Evolutionary conservation across 2,113 vertebrate species (phyloP), one percentile per base, ranked within the genome.

Genomic region (Actenoides hombroni): DNA sequence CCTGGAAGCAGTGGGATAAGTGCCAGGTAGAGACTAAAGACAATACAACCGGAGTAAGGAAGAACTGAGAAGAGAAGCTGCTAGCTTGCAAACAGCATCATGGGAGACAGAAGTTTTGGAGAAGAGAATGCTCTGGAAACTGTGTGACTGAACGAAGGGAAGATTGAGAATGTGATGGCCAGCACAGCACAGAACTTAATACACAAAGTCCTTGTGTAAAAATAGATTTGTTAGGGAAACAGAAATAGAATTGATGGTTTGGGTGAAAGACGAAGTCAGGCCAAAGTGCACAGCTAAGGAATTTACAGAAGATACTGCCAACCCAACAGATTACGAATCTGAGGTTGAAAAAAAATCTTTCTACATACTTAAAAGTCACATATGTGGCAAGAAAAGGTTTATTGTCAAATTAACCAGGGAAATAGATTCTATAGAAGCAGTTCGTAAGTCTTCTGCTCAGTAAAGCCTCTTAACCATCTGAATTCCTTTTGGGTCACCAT

Each of bases 171-270:
- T 29, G 54, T 0, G 1, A 69, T 1, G 3, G 86, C 73, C 79
- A 90, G 54, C 53, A 53, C 57, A 76, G 84, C 0, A 6, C 67
- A 68, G 67, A 83, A 68, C 46, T 37, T 16, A 54, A 81, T 57
- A 76, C 39, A 70, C 44, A 42, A 82, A 94, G 82, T 48, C 40
- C 69, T 67, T 1, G 2, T 46, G 39, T 65, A 91, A 95, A 95
- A 95, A 96, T 65, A 96, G 90, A 92, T 49, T 79, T 49, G 59
- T 31, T 77, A 76, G 67, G 16, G 67, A 37, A 93, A 88, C 75
- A 92, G 79, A 95, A 94, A 90, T 73, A 93, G 79, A 83, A 76
- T n/a, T 37, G 63, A 40, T 65, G 49, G 63, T 31, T 94, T 70
- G 85, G 54, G 73, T 83, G 85, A 73, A 90, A 93, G 54, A 80